Evolutionary conservation across 2,113 vertebrate species (phyloP).

Genomic region (Todiramphus chloris): DNA sequence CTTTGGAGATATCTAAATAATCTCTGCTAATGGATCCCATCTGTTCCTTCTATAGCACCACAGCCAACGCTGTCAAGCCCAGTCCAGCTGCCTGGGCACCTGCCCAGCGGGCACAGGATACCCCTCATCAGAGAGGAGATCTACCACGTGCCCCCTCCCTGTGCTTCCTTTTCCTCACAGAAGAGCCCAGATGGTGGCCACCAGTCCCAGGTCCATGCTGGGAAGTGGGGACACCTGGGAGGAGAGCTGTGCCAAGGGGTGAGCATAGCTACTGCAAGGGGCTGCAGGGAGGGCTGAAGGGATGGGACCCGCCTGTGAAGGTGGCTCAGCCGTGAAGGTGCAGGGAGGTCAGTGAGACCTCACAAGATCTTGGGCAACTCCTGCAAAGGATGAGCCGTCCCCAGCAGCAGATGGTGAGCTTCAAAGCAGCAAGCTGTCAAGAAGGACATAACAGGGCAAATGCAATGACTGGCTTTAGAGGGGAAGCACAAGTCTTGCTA

Average conservation of each 20-base stretch:
- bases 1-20: conserved; percentile 49
- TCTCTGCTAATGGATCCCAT: conserved; percentile 52
- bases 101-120: background rate
- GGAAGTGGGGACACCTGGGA: background rate
- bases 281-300: background rate
- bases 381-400: background rate
- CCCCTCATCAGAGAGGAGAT: background rate
- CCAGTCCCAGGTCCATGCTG: background rate
- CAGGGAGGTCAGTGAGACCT: background rate
- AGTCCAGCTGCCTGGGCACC: background rate
- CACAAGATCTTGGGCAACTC: background rate
- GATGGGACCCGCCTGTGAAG: background rate
- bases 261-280: too few relatives aligned
- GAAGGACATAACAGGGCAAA: background rate
- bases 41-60: background rate
- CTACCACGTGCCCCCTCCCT: background rate
- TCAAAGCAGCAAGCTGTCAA: background rate
- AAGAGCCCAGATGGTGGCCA: background rate
- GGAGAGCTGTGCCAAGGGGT: too few relatives aligned
- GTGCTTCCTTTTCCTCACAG: background rate
- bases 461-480: background rate
- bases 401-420: background rate
- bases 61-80: rapidly evolving
- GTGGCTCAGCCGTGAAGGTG: background rate
- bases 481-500: background rate